These are phyloP conservation scores for Nasonia giraulti DNA, from an alignment of 1,140 invertebrate genomes.

Conservation along the genomic window DNA sequence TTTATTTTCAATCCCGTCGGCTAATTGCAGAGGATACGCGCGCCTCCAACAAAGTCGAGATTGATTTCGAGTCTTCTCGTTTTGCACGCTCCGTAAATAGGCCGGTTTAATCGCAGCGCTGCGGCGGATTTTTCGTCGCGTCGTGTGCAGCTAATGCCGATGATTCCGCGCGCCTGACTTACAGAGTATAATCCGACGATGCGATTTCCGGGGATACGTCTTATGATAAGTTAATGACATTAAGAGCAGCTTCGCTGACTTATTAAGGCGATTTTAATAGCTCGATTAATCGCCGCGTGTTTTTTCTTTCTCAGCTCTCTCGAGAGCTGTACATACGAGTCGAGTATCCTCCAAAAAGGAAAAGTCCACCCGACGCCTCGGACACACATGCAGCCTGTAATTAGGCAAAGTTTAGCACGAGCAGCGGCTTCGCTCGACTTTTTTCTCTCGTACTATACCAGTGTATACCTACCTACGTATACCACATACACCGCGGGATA, in stretches of 20 bases:
- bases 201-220: slow-evolving; percentile 13
- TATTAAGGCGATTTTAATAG: background rate
- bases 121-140: slow-evolving; percentile 27
- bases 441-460: background rate
- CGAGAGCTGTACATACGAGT: background rate
- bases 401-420: slow-evolving; percentile 33
- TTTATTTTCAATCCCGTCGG: background rate
- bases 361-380: background rate
- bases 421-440: background rate
- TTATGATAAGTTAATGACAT: slow-evolving; percentile 39
- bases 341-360: background rate
- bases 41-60: slow-evolving; percentile 22
- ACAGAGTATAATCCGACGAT: background rate
- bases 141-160: background rate
- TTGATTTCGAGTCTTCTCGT: slow-evolving; percentile 29
- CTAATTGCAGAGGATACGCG: slow-evolving; percentile 24
- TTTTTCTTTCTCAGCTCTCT: background rate
- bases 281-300: background rate
- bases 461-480: background rate
- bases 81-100: background rate
- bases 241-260: slow-evolving; percentile 5
- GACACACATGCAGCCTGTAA: background rate
- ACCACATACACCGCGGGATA: slow-evolving; percentile 4
- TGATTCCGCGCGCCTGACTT: slow-evolving; percentile 4
- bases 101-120: slow-evolving; percentile 25